These are phyloP conservation scores for Ormia ochracea DNA, from an alignment of 2,888 invertebrate species.

Conservation along the genomic window DNA sequence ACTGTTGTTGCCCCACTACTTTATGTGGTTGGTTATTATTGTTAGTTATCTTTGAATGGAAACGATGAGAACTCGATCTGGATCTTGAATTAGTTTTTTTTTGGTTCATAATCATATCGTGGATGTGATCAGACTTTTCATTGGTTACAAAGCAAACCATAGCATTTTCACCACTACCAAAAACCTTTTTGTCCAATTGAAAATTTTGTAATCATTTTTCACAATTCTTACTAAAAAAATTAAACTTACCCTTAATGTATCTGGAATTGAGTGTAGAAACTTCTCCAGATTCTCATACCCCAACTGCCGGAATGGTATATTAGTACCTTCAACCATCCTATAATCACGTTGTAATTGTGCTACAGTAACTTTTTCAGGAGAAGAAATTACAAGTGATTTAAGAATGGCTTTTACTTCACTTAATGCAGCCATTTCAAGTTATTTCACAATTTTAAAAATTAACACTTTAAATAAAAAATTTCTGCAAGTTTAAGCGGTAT, in stretches of 20 bases:
- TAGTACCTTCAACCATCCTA: constrained; percentile 65
- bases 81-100: constrained; percentile 64
- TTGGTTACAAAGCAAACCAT: constrained; percentile 64
- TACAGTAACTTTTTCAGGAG: constrained; percentile 67
- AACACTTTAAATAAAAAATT: too few species aligned
- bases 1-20: not conserved
- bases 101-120: constrained; percentile 68
- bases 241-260: constrained; percentile 67
- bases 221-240: not conserved
- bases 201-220: too few species aligned
- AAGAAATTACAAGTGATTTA: constrained; percentile 70
- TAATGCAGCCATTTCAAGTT: constrained; percentile 66
- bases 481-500: too few species aligned
- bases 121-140: constrained; percentile 69
- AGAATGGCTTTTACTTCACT: constrained; percentile 69
- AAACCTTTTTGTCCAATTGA: too few species aligned
- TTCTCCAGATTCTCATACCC: constrained; percentile 68
- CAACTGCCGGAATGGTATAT: constrained; percentile 66
- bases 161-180: constrained; percentile 68
- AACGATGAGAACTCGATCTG: not conserved
- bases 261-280: constrained; percentile 70
- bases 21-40: not conserved
- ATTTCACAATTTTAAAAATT: not conserved
- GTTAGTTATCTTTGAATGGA: too few species aligned
- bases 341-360: constrained; percentile 68